Base-by-base conservation (phyloP, 2,888 invertebrate species). In the Limenitis camilla region DNA sequence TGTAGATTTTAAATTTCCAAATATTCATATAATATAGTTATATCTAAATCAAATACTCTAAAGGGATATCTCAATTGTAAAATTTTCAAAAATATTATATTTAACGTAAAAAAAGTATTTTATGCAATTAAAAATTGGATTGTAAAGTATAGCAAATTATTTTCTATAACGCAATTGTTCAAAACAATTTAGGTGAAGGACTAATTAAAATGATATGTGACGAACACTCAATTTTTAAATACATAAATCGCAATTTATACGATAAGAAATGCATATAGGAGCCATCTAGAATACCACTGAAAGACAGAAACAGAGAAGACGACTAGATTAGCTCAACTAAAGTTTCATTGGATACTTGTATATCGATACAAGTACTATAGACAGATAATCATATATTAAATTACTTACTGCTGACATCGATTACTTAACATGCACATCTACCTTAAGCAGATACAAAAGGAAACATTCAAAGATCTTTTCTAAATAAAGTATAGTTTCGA, bases 131-230 rank as follows among this genome's bases (percentile, higher is more conserved):
- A 19, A 19, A 19, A 19, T 19, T 19, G 19, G 19, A 19, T 19
- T 19, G 19, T 19, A 19, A 19, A 19, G 19, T 19, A 19, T 19
- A 19, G 42, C 30, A 27, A 5, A 43, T 27, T 4, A 10, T 2
- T 9, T 32, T 32, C 19, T 6, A 43, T 32, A 47, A 9, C 27
- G 31, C 46, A 32, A 48, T 49, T 48, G 46, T 9, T 43, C 7
- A 49, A 53, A 28, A 47, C 28, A 41, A 41, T 58, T 52, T 59
- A 59, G 27, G 65, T 58, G 59, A 58, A 67, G 67, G 49, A 56
- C 76, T 80, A 78, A 68, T 67, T 45, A 74, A 81, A 79, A 80
- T 82, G 81, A 82, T 81, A 82, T 81, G 81, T 79, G 61, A 69
- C 61, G 61, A 72, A 72, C 69, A 66, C 66, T 74, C 29, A 40